Conservation (phyloP, 2,113 vertebrate species). For the Gulo gulo region DNA sequence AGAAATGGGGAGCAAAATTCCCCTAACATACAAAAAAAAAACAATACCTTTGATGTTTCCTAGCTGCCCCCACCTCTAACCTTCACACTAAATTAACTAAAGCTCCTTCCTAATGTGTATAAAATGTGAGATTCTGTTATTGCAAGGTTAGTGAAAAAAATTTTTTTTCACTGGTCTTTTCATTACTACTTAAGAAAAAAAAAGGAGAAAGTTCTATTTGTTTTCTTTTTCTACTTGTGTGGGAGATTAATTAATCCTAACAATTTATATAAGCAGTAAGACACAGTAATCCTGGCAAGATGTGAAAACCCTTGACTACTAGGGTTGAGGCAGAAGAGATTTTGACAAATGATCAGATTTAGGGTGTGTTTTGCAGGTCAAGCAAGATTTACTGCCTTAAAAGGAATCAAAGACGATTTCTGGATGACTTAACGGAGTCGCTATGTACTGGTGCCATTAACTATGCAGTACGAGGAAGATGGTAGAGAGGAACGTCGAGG, state of each 20-base stretch:
- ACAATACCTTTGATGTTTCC: background rate
- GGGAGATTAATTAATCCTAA: background rate
- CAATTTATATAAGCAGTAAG: background rate
- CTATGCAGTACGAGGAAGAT: background rate
- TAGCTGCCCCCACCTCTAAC: background rate
- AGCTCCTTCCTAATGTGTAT: background rate
- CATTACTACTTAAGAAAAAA: slow-evolving; percentile 13
- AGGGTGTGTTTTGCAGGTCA: background rate
- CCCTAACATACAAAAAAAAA: background rate
- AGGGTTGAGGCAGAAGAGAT: background rate
- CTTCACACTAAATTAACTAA: background rate
- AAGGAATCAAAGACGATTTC: background rate
- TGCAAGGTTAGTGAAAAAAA: background rate
- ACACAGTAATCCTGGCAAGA: background rate
- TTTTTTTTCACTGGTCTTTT: background rate
- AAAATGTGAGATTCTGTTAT: background rate
- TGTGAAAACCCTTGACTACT: background rate
- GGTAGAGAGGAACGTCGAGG: background rate
- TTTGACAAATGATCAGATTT: background rate
- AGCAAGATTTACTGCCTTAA: background rate
- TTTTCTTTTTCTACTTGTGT: background rate
- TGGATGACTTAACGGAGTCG: background rate
- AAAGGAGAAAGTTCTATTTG: background rate
- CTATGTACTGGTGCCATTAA: background rate
- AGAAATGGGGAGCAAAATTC: background rate